Evolutionary conservation across 1,140 invertebrate species (phyloP), one percentile per base, ranked within the genome.

Genomic region (Nymphalis io): DNA sequence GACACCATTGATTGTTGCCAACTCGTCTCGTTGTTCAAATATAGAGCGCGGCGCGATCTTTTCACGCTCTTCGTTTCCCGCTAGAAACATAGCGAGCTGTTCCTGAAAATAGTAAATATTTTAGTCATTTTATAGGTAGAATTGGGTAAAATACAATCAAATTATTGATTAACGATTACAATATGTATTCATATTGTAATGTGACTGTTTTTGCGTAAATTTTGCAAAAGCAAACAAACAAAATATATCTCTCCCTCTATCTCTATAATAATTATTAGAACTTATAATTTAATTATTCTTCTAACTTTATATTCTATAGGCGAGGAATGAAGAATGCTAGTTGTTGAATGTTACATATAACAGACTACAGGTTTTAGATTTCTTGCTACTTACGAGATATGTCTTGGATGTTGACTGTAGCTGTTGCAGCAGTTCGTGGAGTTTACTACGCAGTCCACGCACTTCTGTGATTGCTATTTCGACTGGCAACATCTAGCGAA

Each of bases 81-180:
- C 94, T 20, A 94, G 72, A 69, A 93, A 92, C 64, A 92, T 86
- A 2, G 93, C 93, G 11, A 94, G 72, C 63, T 93, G 92, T 75
- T 93, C 93, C 93, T 94, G 72, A 27, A 64, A 65, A 57, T n/a
- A n/a, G n/a, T 46, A 21, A 33, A 33, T 33, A n/a, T 44, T 13
- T 8, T 44, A 13, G n/a, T n/a, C n/a, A n/a, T n/a, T n/a, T n/a
- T n/a, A n/a, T n/a, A n/a, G n/a, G n/a, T n/a, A n/a, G n/a, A n/a
- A n/a, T n/a, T n/a, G n/a, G n/a, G n/a, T n/a, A n/a, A n/a, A n/a
- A n/a, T n/a, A n/a, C n/a, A n/a, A n/a, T n/a, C n/a, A n/a, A n/a
- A n/a, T n/a, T n/a, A n/a, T n/a, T n/a, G n/a, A n/a, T n/a, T n/a
- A n/a, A n/a, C n/a, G n/a, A n/a, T n/a, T n/a, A n/a, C n/a, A n/a